Evolutionary conservation across 2,113 vertebrate species (phyloP), one percentile per base, ranked within the genome.

Genomic region (Dissostichus mawsoni): DNA sequence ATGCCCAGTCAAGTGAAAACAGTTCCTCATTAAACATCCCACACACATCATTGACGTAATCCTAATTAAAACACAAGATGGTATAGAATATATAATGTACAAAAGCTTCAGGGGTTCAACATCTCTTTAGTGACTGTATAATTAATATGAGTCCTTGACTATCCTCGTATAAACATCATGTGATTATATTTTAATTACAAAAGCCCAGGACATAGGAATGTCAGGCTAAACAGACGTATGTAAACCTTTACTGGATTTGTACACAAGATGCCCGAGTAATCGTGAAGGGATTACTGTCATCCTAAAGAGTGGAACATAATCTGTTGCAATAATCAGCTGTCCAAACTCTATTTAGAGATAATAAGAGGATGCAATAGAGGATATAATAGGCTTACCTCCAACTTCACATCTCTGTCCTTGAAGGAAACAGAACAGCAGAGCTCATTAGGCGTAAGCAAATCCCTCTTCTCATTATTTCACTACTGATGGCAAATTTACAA

Each of bases 291-390:
- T 78, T 81, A 74, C 59, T 77, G 69, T 48, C 85, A 63, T 68
- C 82, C 62, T 69, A 48, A 84, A 70, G 78, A 50, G 23, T 58
- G 59, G 53, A 74, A 78, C 71, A 64, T 61, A 81, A 83, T 86
- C 69, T 58, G 65, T 53, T 62, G 72, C 71, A 84, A 75, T 86
- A 88, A 86, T 82, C 76, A 86, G 47, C 75, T 68, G 86, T 80
- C 79, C 73, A 84, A 56, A 84, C 78, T 78, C 76, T 85, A 85
- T 79, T 83, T 52, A 79, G 33, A 89, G 74, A 83, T 85, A 69
- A 79, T 81, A 86, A 65, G 33, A 36, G 52, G 72, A 73, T 11
- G 66, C 62, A 87, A 47, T 12, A 64, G 72, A 74, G 75, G 75
- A 74, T 72, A 70, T 84, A 82, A 86, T 78, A 61, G 73, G 75